Base-by-base conservation (phyloP, 1,140 invertebrate genomes). In the Aradophagus sp. region DNA sequence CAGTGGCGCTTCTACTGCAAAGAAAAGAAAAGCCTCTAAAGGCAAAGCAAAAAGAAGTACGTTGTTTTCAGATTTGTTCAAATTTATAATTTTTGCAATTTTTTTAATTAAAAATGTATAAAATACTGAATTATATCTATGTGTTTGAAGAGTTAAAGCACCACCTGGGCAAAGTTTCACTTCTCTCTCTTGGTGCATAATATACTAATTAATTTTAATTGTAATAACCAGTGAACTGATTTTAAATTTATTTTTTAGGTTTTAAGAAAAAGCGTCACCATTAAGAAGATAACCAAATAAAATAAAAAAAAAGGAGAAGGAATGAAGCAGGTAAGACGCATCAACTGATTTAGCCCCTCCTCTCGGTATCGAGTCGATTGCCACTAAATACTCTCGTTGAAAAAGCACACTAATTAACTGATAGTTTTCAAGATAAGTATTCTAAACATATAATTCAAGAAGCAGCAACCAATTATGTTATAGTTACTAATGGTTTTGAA, bases 401-500 rank as follows among this genome's bases (percentile, higher is more conserved):
- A 79, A 59, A 83, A 77, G 79, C 80, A 81, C 61, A 70, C 63
- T 83, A 81, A 80, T 79, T 81, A 81, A 80, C 74, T 74, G 71
- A 81, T 83, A 78, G 71, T 71, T 77, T 75, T 75, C 79, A 77
- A 73, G 77, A 80, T 76, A 80, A 81, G 42, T 56, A 56, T 45
- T 71, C 44, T 71, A 75, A 61, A 75, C 67, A 69, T 76, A 79
- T 68, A 41, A 77, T 67, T 74, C 73, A 81, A 79, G 76, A 81
- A 78, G 71, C 75, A 77, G 70, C 72, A 78, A 80, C 79, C 80
- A 76, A 70, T 81, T 83, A 55, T 79, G 81, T 82, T 83, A 80
- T 80, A 82, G 81, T 83, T 83, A 83, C 74, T 83, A 82, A 82
- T 84, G 79, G 81, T 84, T 83, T 83, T 82, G 82, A 83, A 78